Base-by-base conservation (phyloP, 2,797 vertebrate species). In the Syngnathus rostellatus region DNA sequence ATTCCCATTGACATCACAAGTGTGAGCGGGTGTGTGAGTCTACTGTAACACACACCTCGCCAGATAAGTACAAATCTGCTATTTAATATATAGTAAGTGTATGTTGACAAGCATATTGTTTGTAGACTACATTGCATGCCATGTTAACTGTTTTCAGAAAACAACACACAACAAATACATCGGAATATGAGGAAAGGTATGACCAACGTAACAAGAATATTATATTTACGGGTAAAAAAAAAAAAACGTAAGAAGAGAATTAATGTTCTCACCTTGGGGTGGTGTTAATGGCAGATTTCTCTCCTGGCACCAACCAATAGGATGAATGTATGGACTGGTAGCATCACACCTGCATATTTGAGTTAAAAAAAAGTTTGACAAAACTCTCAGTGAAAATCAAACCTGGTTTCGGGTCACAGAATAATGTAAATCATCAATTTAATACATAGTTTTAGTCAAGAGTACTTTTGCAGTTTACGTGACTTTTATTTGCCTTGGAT, bases 291-390 rank as follows among this genome's bases (percentile, higher is more conserved):
- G 92, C 69, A 97, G 94, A 81, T 91, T 92, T 0, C 94, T 93
- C 80, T 96, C 94, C 80, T 95, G 92, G 87, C 97, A 99, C 96
- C 96, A 99, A 83, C 97, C 96, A 62, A 98, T 94, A 0, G 95
- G 95, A 78, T 99, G 97, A 81, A 99, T 98, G 85, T 99, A 99
- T 0, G 97, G 96, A 80, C 96, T 98, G 87, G 91, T 95, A 77
- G 94, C 85, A 73, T 99, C 95, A 89, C 97, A 99, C 97, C 97
- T 99, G 83, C 69, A 83, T 39, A 77, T 65, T 64, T 84, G 60
- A 54, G 3, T 11, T 19, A 53, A 50, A 37, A 63, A 45, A n/a
- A 39, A 62, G 51, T 10, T 5, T 11, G 51, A 54, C 21, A 57
- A 57, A 50, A n/a, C 19, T n/a, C 7, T 2, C 19, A 50, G 0